Conservation (phyloP, 2,888 invertebrate genomes). For the Oxystoma pomonae region DNA sequence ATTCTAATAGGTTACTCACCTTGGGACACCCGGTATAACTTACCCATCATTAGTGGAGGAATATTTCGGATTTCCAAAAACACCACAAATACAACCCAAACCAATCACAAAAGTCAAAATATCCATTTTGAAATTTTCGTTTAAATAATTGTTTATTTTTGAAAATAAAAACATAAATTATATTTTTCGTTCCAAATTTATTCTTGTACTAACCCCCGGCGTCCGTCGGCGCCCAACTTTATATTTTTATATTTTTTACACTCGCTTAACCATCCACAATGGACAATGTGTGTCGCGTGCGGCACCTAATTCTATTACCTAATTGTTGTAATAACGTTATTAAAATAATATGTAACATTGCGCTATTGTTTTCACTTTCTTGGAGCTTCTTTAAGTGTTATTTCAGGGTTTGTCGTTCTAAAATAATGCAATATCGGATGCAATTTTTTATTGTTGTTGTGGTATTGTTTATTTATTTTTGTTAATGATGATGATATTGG, state of each 20-base stretch:
- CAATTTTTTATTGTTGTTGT: neutral
- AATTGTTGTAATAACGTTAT: neutral
- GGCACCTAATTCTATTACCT: neutral
- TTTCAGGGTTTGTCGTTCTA: neutral
- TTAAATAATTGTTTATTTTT: neutral
- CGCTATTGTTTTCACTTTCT: neutral
- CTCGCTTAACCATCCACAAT: constrained; percentile 37
- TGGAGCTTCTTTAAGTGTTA: neutral
- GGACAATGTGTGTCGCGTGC: constrained; percentile 35
- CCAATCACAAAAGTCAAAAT: neutral
- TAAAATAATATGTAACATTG: neutral
- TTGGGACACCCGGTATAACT: neutral
- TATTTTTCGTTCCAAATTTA: neutral
- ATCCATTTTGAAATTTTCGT: too few species aligned
- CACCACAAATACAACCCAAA: neutral
- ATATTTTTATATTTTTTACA: constrained; percentile 36
- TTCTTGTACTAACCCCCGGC: neutral
- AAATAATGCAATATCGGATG: neutral
- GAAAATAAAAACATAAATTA: neutral
- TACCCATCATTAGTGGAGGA: neutral
- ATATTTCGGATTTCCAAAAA: neutral
- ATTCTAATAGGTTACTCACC: too few species aligned
- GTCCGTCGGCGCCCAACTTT: neutral
- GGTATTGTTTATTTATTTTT: neutral
- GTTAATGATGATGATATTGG: too few species aligned